These are phyloP conservation scores for Jaculus jaculus DNA, from an alignment of 2,113 vertebrate species.

Conservation along the genomic window DNA sequence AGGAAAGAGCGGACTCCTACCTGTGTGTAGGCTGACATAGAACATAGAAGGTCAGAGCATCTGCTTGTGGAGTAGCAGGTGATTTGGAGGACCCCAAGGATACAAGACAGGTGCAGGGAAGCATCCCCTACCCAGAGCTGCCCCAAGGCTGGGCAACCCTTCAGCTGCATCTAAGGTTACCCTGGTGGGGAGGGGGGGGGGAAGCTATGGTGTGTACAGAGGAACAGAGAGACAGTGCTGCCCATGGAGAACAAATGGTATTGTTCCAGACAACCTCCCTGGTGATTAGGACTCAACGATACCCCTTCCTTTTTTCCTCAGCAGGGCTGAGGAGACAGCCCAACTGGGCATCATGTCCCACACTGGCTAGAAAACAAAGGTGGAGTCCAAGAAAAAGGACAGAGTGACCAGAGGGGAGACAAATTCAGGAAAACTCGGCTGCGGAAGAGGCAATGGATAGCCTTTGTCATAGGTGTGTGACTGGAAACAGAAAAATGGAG, in stretches of 20 bases:
- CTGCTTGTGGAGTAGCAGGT: neutral
- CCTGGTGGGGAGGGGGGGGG: neutral
- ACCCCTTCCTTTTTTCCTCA: neutral
- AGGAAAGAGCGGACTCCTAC: neutral
- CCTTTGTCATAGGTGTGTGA: neutral
- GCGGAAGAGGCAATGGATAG: neutral
- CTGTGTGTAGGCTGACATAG: neutral
- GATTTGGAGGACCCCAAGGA: accelerated
- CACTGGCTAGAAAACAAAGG: neutral
- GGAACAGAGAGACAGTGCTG: accelerated
- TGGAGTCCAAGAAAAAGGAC: neutral
- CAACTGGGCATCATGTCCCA: accelerated
- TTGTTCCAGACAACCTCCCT: neutral
- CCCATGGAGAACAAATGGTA: neutral
- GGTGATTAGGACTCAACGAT: neutral
- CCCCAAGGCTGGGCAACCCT: too few species aligned
- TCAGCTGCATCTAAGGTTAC: neutral
- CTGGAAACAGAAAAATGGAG: neutral
- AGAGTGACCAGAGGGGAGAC: neutral
- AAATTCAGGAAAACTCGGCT: neutral
- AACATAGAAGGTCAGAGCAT: too few species aligned
- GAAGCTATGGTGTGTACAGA: accelerated
- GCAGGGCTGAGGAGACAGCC: neutral
- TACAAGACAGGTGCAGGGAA: neutral
- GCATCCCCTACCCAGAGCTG: neutral